Conservation (phyloP, 2,888 invertebrate species). For the Ormyrus rosae region DNA sequence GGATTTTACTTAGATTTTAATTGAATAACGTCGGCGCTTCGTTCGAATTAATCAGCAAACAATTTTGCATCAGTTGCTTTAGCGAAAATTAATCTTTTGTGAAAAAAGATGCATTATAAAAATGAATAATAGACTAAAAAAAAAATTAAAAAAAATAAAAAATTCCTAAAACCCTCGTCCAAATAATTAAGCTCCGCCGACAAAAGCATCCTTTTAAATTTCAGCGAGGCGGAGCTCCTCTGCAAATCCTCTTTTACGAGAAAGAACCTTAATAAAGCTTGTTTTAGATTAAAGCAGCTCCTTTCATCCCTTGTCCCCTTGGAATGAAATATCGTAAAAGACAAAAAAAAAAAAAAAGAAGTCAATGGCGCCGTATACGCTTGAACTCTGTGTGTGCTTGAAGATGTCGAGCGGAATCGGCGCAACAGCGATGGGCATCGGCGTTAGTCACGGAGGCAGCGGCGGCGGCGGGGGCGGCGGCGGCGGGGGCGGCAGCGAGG, state of each 20-base stretch:
- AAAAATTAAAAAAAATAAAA: no score
- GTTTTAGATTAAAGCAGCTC: background rate
- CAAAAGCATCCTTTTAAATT: background rate
- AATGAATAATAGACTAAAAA: no score
- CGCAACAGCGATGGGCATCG: conserved; percentile 73
- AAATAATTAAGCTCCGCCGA: no score
- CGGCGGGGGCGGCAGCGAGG: conserved; percentile 57
- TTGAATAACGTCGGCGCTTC: no score
- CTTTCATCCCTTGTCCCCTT: background rate
- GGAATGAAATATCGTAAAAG: background rate
- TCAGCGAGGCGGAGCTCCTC: background rate
- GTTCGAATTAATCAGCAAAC: no score
- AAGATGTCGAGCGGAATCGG: conserved; percentile 75
- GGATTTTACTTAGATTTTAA: no score
- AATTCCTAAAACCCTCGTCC: no score
- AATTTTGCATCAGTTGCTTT: no score
- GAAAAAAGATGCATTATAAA: no score
- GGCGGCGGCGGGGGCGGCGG: conserved; percentile 69
- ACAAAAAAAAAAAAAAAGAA: background rate
- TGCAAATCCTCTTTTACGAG: background rate
- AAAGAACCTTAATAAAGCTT: conserved; percentile 6
- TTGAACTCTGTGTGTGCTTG: background rate
- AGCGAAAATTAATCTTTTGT: no score
- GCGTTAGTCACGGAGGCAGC: conserved; percentile 74
- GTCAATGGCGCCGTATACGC: background rate